phyloP scores from a whole-genome alignment of 2,888 invertebrate species.

The Adela reaumurella region DNA sequence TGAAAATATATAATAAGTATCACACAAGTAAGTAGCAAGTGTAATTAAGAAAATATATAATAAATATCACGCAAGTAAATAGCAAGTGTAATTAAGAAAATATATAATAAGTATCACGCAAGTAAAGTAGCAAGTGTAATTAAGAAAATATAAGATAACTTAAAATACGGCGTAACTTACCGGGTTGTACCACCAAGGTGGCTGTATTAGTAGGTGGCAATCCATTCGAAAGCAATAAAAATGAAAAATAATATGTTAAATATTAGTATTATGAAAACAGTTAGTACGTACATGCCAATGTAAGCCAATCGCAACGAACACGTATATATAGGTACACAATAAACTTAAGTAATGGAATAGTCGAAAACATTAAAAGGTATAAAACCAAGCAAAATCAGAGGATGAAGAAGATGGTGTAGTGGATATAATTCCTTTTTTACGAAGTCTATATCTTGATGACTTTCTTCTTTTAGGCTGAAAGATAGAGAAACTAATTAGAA shows the following conservation, averaged over 20 bases:
- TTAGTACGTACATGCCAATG: background rate
- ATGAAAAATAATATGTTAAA: slow-evolving; percentile 16
- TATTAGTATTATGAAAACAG: slow-evolving; percentile 11
- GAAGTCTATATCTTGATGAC: background rate
- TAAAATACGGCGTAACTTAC: slow-evolving; percentile 64
- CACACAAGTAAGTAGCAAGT: background rate
- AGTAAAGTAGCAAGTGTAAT: background rate
- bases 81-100: no score
- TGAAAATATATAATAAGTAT: background rate
- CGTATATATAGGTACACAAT: background rate
- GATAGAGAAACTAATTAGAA: background rate
- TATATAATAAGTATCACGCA: slow-evolving; percentile 1
- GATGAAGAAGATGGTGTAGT: slow-evolving; percentile 17
- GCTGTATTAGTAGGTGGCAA: slow-evolving; percentile 59
- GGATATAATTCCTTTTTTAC: background rate
- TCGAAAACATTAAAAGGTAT: background rate
- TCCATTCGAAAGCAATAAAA: slow-evolving; percentile 7
- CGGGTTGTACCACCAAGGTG: slow-evolving; percentile 91
- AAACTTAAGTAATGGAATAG: no score
- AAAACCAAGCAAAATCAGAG: slow-evolving; percentile 20
- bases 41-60: no score
- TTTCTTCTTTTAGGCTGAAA: background rate
- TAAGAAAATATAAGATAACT: no score
- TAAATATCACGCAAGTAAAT: slow-evolving; percentile 1
- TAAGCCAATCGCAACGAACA: slow-evolving; percentile 14